Percentiles rank a stretch among this genome's conserved stretches.
These are phyloP conservation scores for Columbina picui DNA, from an alignment of 2,113 vertebrate genomes.

Conservation along the genomic window DNA sequence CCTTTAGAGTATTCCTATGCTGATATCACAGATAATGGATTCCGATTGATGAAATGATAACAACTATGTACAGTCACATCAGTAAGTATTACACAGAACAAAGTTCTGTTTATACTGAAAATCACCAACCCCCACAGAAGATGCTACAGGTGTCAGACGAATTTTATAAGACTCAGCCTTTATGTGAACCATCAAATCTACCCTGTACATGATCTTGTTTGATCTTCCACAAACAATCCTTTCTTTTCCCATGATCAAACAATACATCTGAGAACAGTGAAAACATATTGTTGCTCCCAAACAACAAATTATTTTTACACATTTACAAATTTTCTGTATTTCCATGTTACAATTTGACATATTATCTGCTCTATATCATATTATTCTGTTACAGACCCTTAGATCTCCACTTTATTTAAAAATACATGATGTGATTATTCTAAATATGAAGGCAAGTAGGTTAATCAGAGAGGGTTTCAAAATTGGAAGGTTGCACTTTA, in stretches of 20 bases:
- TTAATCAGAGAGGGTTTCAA: background rate
- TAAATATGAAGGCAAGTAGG: background rate
- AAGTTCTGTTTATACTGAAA: background rate
- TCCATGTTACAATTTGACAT: background rate
- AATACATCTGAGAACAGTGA: background rate
- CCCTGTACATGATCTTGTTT: background rate
- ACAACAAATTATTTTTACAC: background rate
- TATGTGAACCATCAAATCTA: background rate
- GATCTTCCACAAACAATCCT: background rate
- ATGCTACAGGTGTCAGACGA: background rate
- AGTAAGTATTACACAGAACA: background rate
- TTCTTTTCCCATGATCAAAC: background rate
- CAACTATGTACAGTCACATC: background rate
- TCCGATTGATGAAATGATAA: background rate
- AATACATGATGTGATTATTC: background rate
- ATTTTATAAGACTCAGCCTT: background rate
- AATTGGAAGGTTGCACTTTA: background rate
- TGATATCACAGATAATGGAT: background rate
- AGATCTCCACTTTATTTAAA: background rate
- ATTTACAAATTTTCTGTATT: background rate
- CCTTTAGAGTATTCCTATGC: background rate
- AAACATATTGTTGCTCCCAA: background rate
- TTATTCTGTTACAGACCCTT: background rate
- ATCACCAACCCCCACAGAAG: background rate
- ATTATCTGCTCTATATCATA: background rate